These are phyloP conservation scores for Vanessa tameamea DNA, from an alignment of 1,140 invertebrate genomes.

Conservation along the genomic window DNA sequence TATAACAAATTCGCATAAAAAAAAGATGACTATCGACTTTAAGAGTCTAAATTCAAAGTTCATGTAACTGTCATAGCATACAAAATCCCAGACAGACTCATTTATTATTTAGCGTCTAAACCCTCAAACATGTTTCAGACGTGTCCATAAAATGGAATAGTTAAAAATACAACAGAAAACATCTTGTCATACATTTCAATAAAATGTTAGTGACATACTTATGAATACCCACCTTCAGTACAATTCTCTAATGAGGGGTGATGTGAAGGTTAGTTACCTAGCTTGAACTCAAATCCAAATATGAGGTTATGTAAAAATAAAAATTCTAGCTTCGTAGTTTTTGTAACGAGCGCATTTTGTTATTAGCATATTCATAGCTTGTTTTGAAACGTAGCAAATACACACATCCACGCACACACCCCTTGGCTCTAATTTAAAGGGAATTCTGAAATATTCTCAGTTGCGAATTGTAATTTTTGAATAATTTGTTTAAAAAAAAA, in stretches of 20 bases:
- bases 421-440: neutral
- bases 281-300: slow-evolving; percentile 5
- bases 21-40: too few species aligned
- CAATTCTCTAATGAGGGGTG: slow-evolving; percentile 22
- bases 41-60: too few species aligned
- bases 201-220: slow-evolving; percentile 15
- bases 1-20: too few species aligned
- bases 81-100: too few species aligned
- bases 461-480: neutral
- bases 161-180: neutral
- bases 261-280: slow-evolving; percentile 17
- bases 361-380: slow-evolving; percentile 17
- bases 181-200: neutral
- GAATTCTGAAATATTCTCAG: neutral
- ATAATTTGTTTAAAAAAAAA: slow-evolving; percentile 1
- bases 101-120: neutral
- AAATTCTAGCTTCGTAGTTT: slow-evolving; percentile 4
- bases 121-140: neutral
- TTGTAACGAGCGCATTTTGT: slow-evolving; percentile 16
- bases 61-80: too few species aligned
- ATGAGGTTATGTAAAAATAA: slow-evolving; percentile 17
- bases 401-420: neutral
- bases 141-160: neutral
- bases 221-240: slow-evolving; percentile 4
- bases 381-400: slow-evolving; percentile 16